Base-by-base conservation (phyloP, 2,797 vertebrate genomes). In the Xerus rutilus region DNA sequence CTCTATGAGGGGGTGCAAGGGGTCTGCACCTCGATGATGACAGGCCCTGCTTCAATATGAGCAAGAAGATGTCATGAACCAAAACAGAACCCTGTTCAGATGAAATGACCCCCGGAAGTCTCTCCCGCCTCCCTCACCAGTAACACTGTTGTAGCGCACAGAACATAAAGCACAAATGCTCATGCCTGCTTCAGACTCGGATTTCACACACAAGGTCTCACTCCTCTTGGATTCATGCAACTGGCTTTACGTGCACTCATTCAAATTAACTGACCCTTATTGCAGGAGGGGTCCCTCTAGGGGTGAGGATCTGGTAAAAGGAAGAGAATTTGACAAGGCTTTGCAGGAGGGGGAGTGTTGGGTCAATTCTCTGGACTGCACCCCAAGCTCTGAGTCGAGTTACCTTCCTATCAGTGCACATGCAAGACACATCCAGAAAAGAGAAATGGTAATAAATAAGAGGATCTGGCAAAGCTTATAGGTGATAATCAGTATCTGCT, bases 401-500 rank as follows among this genome's bases (percentile, higher is more conserved):
- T 52, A 18, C 69, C 43, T 90, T 70, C 62, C 81, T 18, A 64
- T 73, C n/a, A 7, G 1, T n/a, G 39, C 49, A 10, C 1, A 18
- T 4, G 8, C 92, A 70, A 84, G 45, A 70, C 35, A 83, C 23
- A 35, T 32, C 7, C 1, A 70, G 15, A 45, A 17, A 92, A 76
- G 45, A 81, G 86, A 93, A 95, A 52, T 0, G 0, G 57, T 7
- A 39, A 39, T 4, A 73, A 76, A 30, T 28, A 54, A 23, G 43
- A 54, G 23, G 30, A 45, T 5, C 4, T 15, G 30, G 86, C 87
- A 47, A 76, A 43, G 35, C 32, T 47, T 65, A 23, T 1, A 32
- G 35, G 32, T 32, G 39, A 77, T 39, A 0, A 65, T 52, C 70
- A 35, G 30, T 78, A 96, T 82, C 95, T 97, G 90, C 94, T 92